Evolutionary conservation across 2,888 invertebrate species (phyloP), one percentile per base, ranked within the genome.

Genomic region (Tineola bisselliella): DNA sequence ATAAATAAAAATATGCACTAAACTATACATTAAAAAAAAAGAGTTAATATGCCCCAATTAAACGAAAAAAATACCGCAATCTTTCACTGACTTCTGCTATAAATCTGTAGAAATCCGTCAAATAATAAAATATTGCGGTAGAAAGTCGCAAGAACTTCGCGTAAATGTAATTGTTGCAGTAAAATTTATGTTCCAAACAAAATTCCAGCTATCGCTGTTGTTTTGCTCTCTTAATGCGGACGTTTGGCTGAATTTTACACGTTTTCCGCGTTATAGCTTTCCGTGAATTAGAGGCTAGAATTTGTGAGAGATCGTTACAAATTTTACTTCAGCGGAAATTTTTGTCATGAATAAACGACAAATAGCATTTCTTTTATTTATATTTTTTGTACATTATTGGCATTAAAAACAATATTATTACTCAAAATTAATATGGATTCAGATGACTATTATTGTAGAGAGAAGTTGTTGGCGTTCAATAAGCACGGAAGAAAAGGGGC

Each of bases 121-220:
- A 58, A 70, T 71, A 69, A 66, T 70, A 68, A 71, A 73, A 70
- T 70, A 73, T 64, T 54, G 63, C 60, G 61, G 63, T 61, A 63
- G 66, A 64, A 65, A 58, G 58, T 33, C 58, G 25, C 54, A 54
- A 48, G 54, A 54, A 54, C 56, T 56, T 56, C 56, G 18, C 58
- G 62, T 61, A 57, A 62, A 63, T 59, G 66, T 67, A 69, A 70
- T 69, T 67, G 67, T 67, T 67, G 66, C 66, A 67, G 64, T 67
- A 62, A 65, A 66, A 70, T 69, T 71, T 70, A 70, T 67, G 48
- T 66, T 63, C 63, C 19, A 3, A 62, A 62, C 56, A 56, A 18
- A 56, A 56, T 56, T 56, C 30, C 56, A 17, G 25, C 56, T 8
- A 19, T 56, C 56, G 30, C 19, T 56, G 56, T 56, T 56, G 56